Conservation (phyloP, 2,888 invertebrate species). For the Pedicia rivosa region DNA sequence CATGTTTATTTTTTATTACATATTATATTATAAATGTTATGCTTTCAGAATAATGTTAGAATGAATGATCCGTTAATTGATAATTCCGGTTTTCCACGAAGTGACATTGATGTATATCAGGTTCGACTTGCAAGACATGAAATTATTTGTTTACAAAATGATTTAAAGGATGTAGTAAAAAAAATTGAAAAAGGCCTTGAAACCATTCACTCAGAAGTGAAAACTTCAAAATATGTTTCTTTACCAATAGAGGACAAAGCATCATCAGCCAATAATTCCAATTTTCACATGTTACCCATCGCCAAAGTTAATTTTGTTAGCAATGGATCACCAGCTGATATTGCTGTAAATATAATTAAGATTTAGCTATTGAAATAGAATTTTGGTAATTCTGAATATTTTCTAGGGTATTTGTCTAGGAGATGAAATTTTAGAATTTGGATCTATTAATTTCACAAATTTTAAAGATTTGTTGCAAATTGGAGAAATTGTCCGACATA, state of each 20-base stretch:
- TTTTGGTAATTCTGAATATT: neutral
- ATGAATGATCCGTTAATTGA: conserved; percentile 79
- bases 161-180: conserved; percentile 69
- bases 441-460: conserved; percentile 54
- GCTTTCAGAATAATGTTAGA: conserved; percentile 54
- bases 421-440: conserved; percentile 62
- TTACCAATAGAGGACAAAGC: conserved; percentile 4
- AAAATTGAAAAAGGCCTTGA: conserved; percentile 65
- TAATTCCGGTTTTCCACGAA: conserved; percentile 69
- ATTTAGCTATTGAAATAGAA: too few species aligned
- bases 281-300: conserved; percentile 34
- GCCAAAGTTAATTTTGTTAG: conserved; percentile 56
- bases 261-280: conserved; percentile 4
- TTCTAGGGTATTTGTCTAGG: conserved; percentile 50
- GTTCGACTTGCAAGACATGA: conserved; percentile 75
- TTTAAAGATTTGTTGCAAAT: conserved; percentile 53
- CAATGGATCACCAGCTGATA: conserved; percentile 65
- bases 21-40: neutral
- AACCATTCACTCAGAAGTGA: conserved; percentile 38
- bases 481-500: conserved; percentile 46
- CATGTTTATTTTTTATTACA: neutral
- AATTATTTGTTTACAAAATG: conserved; percentile 83
- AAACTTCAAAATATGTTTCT: conserved; percentile 9
- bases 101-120: conserved; percentile 81
- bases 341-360: conserved; percentile 49